phyloP scores from a whole-genome alignment of 2,888 invertebrate genomes.

The Mythimna pallens region DNA sequence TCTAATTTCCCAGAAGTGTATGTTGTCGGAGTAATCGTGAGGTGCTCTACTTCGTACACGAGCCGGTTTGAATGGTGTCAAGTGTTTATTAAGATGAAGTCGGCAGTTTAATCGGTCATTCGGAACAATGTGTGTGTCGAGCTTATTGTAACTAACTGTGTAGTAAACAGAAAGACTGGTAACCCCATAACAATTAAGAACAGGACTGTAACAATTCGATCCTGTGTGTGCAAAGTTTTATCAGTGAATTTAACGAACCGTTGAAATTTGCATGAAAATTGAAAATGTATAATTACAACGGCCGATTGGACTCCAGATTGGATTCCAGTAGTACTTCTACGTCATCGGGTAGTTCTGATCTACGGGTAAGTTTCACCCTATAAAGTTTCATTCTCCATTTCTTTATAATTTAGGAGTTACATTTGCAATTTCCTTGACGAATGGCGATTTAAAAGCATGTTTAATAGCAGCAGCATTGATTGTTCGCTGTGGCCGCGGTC shows the following conservation, averaged over 20 bases:
- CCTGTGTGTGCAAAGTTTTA: constrained; percentile 15
- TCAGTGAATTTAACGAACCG: constrained; percentile 41
- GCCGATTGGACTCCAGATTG: constrained; percentile 78
- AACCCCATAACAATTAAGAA: constrained; percentile 28
- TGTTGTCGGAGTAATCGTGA: constrained; percentile 48
- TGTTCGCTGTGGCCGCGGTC: constrained; percentile 56
- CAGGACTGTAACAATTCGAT: constrained; percentile 10
- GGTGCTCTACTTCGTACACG: constrained; percentile 59
- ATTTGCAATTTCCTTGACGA: constrained; percentile 26
- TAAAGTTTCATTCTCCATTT: neutral
- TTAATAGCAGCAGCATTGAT: constrained; percentile 46
- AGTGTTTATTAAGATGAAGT: constrained; percentile 68
- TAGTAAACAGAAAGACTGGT: constrained; percentile 56
- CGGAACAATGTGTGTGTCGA: constrained; percentile 69
- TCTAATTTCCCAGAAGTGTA: constrained; percentile 60
- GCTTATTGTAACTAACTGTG: constrained; percentile 74
- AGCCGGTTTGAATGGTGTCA: constrained; percentile 67
- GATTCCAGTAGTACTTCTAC: constrained; percentile 83
- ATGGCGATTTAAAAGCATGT: constrained; percentile 21
- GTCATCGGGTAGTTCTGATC: constrained; percentile 84
- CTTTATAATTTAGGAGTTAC: neutral
- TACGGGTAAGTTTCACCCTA: constrained; percentile 78
- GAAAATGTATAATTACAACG: constrained; percentile 76
- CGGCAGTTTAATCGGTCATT: constrained; percentile 63
- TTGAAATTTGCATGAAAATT: constrained; percentile 21